These are phyloP conservation scores for Oceanodroma leucorhoa DNA, from an alignment of 2,797 vertebrate species.

Conservation along the genomic window DNA sequence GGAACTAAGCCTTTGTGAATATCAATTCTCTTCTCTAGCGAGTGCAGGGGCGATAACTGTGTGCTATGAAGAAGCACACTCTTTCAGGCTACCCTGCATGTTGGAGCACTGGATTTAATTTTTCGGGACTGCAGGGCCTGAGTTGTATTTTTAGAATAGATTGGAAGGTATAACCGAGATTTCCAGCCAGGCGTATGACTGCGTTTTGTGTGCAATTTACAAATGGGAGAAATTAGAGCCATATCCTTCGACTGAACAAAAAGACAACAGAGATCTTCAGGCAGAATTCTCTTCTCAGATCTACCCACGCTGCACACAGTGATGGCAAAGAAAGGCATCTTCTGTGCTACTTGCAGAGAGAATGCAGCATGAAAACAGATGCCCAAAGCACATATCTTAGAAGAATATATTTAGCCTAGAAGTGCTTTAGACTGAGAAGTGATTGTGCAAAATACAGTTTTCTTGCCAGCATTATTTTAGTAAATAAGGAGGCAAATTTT, in stretches of 20 bases:
- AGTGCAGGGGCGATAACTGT: not conserved
- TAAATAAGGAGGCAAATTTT: constrained; percentile 2
- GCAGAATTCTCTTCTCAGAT: constrained; percentile 18
- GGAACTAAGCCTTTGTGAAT: not conserved
- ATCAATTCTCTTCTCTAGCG: not conserved
- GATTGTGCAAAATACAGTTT: not conserved
- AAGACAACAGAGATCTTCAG: constrained; percentile 41
- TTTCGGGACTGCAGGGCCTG: not conserved
- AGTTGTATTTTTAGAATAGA: not conserved
- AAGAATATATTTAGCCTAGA: constrained; percentile 47
- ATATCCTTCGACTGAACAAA: not conserved
- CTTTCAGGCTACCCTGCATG: not conserved
- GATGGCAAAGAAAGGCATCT: constrained; percentile 16
- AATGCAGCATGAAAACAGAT: constrained; percentile 37
- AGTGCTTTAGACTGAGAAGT: constrained; percentile 4
- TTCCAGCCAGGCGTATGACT: not conserved
- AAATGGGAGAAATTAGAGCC: not conserved
- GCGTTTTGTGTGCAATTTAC: not conserved
- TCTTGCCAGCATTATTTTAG: constrained; percentile 2
- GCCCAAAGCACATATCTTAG: not conserved
- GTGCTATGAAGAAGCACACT: not conserved
- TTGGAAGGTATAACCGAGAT: not conserved
- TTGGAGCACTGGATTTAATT: not conserved
- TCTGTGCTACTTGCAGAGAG: not conserved
- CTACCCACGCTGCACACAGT: not conserved